Conservation (phyloP, 2,113 vertebrate genomes). For the Orientallactaga bullata region DNA sequence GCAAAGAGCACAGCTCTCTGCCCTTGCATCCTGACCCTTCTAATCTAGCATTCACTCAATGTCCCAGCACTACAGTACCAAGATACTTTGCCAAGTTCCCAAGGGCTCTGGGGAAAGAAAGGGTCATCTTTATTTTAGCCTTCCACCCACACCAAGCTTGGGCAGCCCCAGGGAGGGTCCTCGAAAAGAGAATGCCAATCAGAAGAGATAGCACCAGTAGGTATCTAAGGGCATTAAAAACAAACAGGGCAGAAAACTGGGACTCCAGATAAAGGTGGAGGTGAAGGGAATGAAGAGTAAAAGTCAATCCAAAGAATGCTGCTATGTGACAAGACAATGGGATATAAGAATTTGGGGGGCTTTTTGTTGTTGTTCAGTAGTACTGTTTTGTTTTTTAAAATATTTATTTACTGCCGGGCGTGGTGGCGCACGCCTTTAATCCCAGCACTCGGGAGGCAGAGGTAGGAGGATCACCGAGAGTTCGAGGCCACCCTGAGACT, state of each 20-base stretch:
- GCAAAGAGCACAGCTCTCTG: neutral
- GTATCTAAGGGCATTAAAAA: neutral
- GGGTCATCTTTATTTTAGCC: neutral
- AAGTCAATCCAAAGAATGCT: neutral
- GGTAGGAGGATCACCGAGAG: no score
- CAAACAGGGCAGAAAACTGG: neutral
- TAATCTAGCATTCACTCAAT: neutral
- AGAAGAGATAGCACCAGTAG: constrained; percentile 21
- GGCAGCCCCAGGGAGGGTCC: neutral
- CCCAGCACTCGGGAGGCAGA: no score
- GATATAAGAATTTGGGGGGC: neutral
- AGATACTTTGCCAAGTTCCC: neutral
- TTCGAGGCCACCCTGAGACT: no score
- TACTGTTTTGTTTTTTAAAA: neutral
- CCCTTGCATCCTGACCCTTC: neutral
- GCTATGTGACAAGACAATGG: neutral
- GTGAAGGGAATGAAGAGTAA: neutral
- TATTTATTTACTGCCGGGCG: no score
- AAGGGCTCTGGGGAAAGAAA: neutral
- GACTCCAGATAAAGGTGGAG: neutral
- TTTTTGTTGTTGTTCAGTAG: constrained; percentile 9
- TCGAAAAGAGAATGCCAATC: neutral
- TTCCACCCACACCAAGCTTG: neutral
- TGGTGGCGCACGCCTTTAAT: no score
- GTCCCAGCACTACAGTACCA: neutral